Evolutionary conservation across 1,140 invertebrate species (phyloP), one percentile per base, ranked within the genome.

Genomic region (Drusus annulatus): DNA sequence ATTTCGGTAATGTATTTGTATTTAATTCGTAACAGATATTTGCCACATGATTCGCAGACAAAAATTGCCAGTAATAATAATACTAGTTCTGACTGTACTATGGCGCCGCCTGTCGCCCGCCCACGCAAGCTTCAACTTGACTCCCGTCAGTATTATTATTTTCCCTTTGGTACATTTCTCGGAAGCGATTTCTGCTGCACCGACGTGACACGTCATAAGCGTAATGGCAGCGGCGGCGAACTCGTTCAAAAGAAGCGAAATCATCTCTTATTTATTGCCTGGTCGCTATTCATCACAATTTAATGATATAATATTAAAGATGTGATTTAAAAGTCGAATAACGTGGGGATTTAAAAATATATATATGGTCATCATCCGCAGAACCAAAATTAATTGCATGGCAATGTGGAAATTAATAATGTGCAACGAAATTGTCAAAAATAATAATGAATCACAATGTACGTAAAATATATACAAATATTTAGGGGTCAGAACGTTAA

Each of bases 141-240:
- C 0, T 31, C 51, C 68, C 1, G 68, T 71, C 68, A 50, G 68
- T 71, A 71, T 17, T 36, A 36, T 65, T 65, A 13, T 45, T 45
- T 45, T 45, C 36, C 0, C 36, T 45, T 13, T 45, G 36, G 19
- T 23, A 60, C 8, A 60, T 13, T 71, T 71, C 68, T 52, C 15
- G 68, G 68, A 71, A 71, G 68, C 68, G 68, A 23, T 51, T 28
- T 65, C 50, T 71, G 68, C n/a, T 71, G 68, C 21, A 71, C 68
- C 68, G 68, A 52, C 68, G 45, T 3, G 68, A 71, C 50, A 16
- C 68, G 50, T 71, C 68, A 71, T 51, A 19, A 50, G 63, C 63
- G 28, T 68, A 50, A 68, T 68, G 63, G 63, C 63, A 31, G 36
- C 63, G 17, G 45, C 50, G 68, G 45, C 68, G 15, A 25, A 21